These are phyloP conservation scores for Pharmacophagus antenor DNA, from an alignment of 2,888 invertebrate genomes.

Conservation along the genomic window DNA sequence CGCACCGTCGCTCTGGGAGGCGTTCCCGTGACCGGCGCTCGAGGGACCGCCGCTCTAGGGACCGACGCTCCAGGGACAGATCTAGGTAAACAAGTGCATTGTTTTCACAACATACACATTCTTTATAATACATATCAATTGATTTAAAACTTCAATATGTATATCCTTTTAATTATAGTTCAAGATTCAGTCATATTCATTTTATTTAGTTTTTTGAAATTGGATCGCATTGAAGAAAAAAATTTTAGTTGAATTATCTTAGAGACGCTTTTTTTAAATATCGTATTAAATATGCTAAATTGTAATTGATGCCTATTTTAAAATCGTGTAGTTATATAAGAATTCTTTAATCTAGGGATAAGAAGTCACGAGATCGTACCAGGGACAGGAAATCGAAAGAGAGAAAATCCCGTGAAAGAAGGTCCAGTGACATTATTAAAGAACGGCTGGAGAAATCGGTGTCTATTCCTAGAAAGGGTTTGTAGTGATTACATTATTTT, in stretches of 20 bases:
- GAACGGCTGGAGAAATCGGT: constrained; percentile 74
- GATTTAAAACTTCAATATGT: background rate
- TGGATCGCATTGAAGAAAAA: too few species aligned
- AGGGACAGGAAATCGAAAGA: constrained; percentile 67
- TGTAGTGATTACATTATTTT: constrained; percentile 17
- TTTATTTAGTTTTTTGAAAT: too few species aligned
- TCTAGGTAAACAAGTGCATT: constrained; percentile 54
- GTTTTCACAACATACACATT: background rate
- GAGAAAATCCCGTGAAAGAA: constrained; percentile 72
- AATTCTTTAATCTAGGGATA: constrained; percentile 54
- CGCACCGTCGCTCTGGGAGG: constrained; percentile 64
- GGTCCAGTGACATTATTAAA: constrained; percentile 71
- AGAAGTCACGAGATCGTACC: constrained; percentile 67
- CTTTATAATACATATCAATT: background rate
- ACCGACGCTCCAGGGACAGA: constrained; percentile 61
- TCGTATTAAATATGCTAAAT: too few species aligned
- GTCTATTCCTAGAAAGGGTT: constrained; percentile 73
- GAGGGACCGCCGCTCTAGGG: constrained; percentile 63
- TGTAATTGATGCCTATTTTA: too few species aligned
- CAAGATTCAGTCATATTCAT: too few species aligned
- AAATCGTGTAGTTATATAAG: too few species aligned
- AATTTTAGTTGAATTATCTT: too few species aligned
- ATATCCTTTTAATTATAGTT: background rate
- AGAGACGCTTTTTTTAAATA: too few species aligned
- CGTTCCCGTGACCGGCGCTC: constrained; percentile 62